phyloP scores from a whole-genome alignment of 92 coral and sea anemone genomes.

The Umimayanthus chanpuru region DNA sequence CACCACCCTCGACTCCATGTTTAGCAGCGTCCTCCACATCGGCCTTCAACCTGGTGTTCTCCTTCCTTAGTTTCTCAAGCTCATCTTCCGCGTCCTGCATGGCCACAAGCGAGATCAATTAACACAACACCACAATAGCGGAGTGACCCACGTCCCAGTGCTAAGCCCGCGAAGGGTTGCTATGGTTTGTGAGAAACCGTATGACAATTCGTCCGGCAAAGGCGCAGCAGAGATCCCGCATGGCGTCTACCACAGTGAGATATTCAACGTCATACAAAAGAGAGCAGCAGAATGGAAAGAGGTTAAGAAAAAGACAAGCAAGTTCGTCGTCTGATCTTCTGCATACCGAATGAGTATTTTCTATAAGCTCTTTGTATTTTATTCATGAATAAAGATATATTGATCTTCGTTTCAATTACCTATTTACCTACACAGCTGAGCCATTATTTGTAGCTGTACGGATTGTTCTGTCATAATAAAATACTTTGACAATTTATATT shows the following conservation, averaged over 20 bases:
- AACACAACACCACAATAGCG: not conserved
- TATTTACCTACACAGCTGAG: not conserved
- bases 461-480: no score
- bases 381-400: conserved; percentile 11
- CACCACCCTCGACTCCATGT: conserved; percentile 68
- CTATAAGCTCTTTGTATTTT: not conserved
- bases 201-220: not conserved
- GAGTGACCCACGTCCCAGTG: not conserved
- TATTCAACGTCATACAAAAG: not conserved
- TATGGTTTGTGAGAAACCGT: conserved; percentile 8
- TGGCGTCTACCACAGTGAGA: not conserved
- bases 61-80: conserved; percentile 73
- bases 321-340: not conserved
- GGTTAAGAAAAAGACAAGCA: not conserved
- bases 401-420: not conserved
- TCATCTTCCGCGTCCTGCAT: conserved; percentile 73
- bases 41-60: conserved; percentile 66
- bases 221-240: not conserved
- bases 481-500: no score
- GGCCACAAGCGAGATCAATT: conserved; percentile 2
- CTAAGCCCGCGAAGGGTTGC: conserved; percentile 1
- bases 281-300: not conserved
- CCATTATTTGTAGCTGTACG: no score
- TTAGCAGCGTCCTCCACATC: conserved; percentile 82
- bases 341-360: not conserved